Evolutionary conservation across 2,888 invertebrate genomes (phyloP).

Genomic region (Brassicogethes aeneus): DNA sequence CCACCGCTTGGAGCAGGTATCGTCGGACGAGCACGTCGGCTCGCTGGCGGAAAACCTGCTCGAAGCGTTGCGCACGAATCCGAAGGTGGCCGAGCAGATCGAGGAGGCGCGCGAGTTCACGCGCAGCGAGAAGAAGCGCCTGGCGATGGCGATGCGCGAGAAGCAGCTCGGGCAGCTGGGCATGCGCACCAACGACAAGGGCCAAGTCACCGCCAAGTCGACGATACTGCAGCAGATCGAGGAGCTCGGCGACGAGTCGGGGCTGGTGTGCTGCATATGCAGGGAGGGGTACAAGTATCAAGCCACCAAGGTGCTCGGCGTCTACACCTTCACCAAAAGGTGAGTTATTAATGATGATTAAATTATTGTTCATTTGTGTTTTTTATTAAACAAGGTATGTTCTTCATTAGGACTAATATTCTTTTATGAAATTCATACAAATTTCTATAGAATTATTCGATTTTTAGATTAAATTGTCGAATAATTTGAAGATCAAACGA

Average conservation of each 20-base stretch:
- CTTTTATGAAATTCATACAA: too few relatives aligned
- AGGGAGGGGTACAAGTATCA: slow-evolving; percentile 96
- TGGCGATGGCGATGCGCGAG: slow-evolving; percentile 97
- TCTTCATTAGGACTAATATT: too few relatives aligned
- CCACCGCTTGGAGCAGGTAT: slow-evolving; percentile 93
- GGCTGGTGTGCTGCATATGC: slow-evolving; percentile 94
- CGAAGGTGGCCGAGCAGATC: slow-evolving; percentile 73
- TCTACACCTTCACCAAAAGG: slow-evolving; percentile 95
- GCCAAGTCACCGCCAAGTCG: slow-evolving; percentile 85
- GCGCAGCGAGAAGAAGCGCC: slow-evolving; percentile 88
- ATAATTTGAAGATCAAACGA: too few relatives aligned
- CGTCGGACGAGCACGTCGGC: slow-evolving; percentile 94
- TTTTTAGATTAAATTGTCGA: too few relatives aligned
- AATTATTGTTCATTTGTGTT: too few relatives aligned
- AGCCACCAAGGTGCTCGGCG: slow-evolving; percentile 86
- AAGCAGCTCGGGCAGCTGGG: slow-evolving; percentile 92
- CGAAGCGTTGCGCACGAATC: slow-evolving; percentile 72
- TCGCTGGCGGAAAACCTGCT: slow-evolving; percentile 94
- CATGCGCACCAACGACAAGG: slow-evolving; percentile 94
- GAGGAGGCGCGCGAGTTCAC: slow-evolving; percentile 92
- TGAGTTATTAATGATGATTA: slow-evolving; percentile 87
- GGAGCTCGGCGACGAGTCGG: slow-evolving; percentile 91
- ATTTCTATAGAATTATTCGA: too few relatives aligned
- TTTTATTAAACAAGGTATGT: too few relatives aligned
- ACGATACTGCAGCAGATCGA: slow-evolving; percentile 88